Percentiles rank a stretch among this genome's conserved stretches.
Evolutionary conservation across 1,140 invertebrate species (phyloP).

Genomic region (Radopholus similis): DNA sequence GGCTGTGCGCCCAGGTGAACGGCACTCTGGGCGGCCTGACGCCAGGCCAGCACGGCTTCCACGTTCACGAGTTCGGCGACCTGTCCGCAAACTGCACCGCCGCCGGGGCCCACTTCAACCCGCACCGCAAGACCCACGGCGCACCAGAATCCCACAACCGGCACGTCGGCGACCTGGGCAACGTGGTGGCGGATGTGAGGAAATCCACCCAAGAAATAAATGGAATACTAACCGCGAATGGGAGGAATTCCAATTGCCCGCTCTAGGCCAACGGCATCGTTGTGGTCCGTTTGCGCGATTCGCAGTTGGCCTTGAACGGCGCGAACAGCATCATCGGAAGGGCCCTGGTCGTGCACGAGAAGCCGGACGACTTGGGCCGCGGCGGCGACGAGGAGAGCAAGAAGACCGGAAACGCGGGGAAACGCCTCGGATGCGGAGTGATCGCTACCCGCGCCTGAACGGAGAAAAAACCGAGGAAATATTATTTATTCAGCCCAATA

Average conservation of each 20-base stretch:
- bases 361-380: conserved; percentile 73
- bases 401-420: conserved; percentile 77
- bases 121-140: conserved; percentile 43
- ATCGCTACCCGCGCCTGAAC: too few relatives aligned
- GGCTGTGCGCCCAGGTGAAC: too few relatives aligned
- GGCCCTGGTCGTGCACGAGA: conserved; percentile 71
- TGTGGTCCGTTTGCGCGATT: conserved; percentile 68
- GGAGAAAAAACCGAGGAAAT: too few relatives aligned
- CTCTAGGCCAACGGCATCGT: conserved; percentile 64
- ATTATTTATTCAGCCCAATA: too few relatives aligned
- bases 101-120: conserved; percentile 77
- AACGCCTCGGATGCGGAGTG: conserved; percentile 73
- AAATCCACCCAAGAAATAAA: too few relatives aligned
- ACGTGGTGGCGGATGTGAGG: conserved; percentile 36
- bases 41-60: conserved; percentile 40
- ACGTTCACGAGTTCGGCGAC: conserved; percentile 44
- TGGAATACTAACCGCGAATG: too few relatives aligned
- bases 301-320: conserved; percentile 67
- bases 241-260: too few relatives aligned
- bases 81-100: conserved; percentile 64
- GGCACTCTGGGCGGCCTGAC: conserved; percentile 26
- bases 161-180: conserved; percentile 55
- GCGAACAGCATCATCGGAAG: conserved; percentile 72
- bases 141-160: conserved; percentile 40
- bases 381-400: conserved; percentile 69